A percentile compares a stretch with the other conserved stretches of the same genome.
These are phyloP conservation scores for Podargus strigoides DNA, from an alignment of 2,797 vertebrate species.

Conservation along the genomic window DNA sequence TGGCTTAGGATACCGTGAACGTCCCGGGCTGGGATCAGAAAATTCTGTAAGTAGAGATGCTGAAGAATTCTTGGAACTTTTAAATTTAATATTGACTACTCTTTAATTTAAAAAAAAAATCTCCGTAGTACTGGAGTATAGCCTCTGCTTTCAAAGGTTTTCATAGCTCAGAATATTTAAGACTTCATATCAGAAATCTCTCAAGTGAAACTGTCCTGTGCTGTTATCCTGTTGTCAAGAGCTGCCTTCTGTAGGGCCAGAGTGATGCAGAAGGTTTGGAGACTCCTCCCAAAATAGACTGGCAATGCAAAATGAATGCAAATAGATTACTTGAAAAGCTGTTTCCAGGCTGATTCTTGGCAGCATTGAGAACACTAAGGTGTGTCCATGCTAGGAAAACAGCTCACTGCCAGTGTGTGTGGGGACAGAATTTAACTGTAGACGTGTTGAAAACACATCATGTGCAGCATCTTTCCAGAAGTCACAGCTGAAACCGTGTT, in stretches of 20 bases:
- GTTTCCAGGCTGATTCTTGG: not conserved
- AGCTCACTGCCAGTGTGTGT: accelerated
- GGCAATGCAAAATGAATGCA: not conserved
- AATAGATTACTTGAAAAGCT: not conserved
- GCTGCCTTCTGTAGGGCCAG: not conserved
- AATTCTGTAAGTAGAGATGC: constrained; percentile 81
- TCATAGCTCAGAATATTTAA: not conserved
- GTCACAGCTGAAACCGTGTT: not conserved
- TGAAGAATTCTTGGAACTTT: not conserved
- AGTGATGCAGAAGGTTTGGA: not conserved
- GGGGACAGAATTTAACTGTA: not conserved
- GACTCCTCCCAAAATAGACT: not conserved
- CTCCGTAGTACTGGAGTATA: not conserved
- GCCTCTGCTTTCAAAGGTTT: not conserved
- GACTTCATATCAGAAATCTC: not conserved
- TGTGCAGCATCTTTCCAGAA: not conserved
- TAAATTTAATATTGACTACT: not conserved
- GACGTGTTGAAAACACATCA: not conserved
- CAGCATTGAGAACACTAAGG: not conserved
- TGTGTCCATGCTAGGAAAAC: not conserved
- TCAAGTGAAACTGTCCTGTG: not conserved
- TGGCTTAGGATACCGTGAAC: constrained; percentile 92
- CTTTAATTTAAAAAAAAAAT: not conserved
- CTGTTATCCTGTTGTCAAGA: not conserved
- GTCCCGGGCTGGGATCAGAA: constrained; percentile 92